Evolutionary conservation across 1,140 invertebrate species (phyloP), one percentile per base, ranked within the genome.

Genomic region (Drosophila bocqueti): DNA sequence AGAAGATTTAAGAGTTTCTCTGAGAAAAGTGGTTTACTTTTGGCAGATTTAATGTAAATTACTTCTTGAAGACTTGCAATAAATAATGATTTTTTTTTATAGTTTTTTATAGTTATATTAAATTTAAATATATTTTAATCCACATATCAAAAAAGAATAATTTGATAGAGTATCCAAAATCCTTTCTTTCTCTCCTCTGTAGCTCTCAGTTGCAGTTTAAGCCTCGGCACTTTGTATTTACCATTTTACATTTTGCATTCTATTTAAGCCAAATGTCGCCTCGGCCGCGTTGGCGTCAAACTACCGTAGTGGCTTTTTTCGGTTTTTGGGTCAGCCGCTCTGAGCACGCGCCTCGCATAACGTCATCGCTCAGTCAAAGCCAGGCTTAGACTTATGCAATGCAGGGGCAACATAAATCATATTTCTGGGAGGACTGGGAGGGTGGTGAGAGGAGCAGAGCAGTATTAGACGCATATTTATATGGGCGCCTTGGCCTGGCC

Each of bases 231-330:
- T 60, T 74, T 5, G 54, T 24, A 57, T 61, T 61, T 61, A 55
- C 34, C 38, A 43, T 69, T 58, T 73, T 62, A 59, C 42, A 74
- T 62, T 74, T 71, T 59, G 52, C 69, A 74, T 75, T 76, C 69
- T 73, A 73, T 75, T 76, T 76, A 54, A 59, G 55, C 61, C 63
- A 76, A 76, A 67, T 73, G 74, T 76, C 54, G 77, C 63, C 62
- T 49, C 66, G 69, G 29, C 47, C 15, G 81, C 81, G 79, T 87
- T 83, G 83, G 84, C 83, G 84, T 87, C 84, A 74, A 73, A 80
- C 81, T 65, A 81, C 73, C 81, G 81, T 79, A 71, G 82, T 68
- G 61, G 60, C 64, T 58, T 61, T 61, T 76, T 42, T 38, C 31
- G 43, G n/a, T 87, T 89, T 87, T 89, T 87, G 61, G 83, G 83